Conservation (phyloP, 2,888 invertebrate genomes). For the Junonia oenone region DNA sequence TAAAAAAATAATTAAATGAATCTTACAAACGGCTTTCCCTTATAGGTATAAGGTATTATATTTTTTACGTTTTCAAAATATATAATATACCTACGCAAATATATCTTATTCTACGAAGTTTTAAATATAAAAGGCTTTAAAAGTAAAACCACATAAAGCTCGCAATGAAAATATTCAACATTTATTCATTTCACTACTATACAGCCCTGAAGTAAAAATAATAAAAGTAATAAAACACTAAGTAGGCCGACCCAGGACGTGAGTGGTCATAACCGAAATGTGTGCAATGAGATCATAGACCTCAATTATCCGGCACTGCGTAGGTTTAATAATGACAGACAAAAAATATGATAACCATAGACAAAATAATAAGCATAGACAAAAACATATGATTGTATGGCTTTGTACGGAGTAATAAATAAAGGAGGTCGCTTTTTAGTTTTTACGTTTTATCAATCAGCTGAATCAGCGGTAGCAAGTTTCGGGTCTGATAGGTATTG, state of each 20-base stretch:
- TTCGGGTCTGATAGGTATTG: too few relatives aligned
- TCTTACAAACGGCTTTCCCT: too few relatives aligned
- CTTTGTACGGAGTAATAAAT: not conserved
- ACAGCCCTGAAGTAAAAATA: conserved; percentile 23
- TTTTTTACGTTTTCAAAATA: too few relatives aligned
- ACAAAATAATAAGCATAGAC: not conserved
- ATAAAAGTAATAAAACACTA: conserved; percentile 45
- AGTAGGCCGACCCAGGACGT: conserved; percentile 52
- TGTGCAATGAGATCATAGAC: conserved; percentile 16
- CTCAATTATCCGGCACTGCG: conserved; percentile 8
- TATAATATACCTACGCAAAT: too few relatives aligned
- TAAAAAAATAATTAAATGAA: too few relatives aligned
- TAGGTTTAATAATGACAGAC: not conserved
- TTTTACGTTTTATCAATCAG: not conserved
- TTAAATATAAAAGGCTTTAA: too few relatives aligned
- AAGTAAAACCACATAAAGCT: too few relatives aligned
- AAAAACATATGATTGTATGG: not conserved
- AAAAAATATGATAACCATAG: too few relatives aligned
- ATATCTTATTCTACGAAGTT: too few relatives aligned
- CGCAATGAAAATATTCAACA: not conserved
- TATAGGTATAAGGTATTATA: too few relatives aligned
- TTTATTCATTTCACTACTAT: not conserved
- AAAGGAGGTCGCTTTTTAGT: not conserved
- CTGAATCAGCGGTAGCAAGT: too few relatives aligned
- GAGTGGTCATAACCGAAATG: conserved; percentile 27